Evolutionary conservation across 2,113 vertebrate species (phyloP), one percentile per base, ranked within the genome.

Genomic region (Neotragus moschatus): DNA sequence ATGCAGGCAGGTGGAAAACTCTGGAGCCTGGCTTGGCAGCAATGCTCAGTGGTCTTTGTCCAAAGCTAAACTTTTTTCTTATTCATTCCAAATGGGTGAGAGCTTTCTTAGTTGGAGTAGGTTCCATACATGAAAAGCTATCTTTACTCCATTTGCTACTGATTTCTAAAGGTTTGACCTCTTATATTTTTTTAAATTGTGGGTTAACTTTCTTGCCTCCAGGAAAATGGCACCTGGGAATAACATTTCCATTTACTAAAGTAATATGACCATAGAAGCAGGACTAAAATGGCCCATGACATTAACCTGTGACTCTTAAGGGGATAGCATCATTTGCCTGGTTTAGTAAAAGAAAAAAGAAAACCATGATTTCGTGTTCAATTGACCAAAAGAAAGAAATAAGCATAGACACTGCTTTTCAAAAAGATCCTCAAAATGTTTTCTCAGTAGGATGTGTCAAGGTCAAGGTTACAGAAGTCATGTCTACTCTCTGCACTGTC

Each of bases 141-240:
- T 98, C 97, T 98, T 92, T 89, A 98, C 89, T 96, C 90, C 95
- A 89, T 97, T 98, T 47, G 3, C 97, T 98, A 98, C 98, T 98
- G 98, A 98, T 99, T 98, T 98, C 96, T 96, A 98, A 98, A 97
- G 97, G 97, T 97, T 84, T 98, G 96, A 98, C 97, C 97, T 98
- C 96, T 98, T 96, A 91, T 28, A 96, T 96, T 97, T 98, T 98
- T 91, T 77, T 58, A 98, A 98, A 90, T 97, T 97, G 92, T 82
- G 86, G 96, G 80, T 98, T 98, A 98, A 98, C 97, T 98, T 98
- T 98, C 84, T 98, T 98, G 95, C 92, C 85, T 98, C 97, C 96
- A 99, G 98, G 97, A 98, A 98, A 98, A 98, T 91, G 98, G 90
- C 97, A 98, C 90, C 85, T 95, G 94, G 92, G 91, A 98, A 97